Conservation (phyloP, 2,888 invertebrate species). For the Lithophane leautieri region DNA sequence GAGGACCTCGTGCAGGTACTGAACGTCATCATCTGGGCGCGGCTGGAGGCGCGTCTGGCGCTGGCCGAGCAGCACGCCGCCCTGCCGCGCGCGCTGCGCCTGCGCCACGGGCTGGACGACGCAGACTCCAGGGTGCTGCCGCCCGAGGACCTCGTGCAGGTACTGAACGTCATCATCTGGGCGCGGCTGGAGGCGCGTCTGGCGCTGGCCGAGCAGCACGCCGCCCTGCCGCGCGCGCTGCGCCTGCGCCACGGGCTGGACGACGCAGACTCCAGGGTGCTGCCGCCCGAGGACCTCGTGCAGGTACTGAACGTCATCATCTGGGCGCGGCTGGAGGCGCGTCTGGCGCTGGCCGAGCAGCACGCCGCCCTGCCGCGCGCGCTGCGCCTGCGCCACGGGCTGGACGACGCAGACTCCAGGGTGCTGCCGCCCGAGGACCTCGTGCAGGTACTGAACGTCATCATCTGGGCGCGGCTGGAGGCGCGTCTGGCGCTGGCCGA, state of each 20-base stretch:
- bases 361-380: slow-evolving; percentile 94
- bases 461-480: slow-evolving; percentile 45
- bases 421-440: slow-evolving; percentile 94
- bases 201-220: slow-evolving; percentile 92
- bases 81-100: slow-evolving; percentile 93
- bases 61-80: slow-evolving; percentile 93
- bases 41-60: slow-evolving; percentile 72
- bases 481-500: slow-evolving; percentile 84
- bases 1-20: slow-evolving; percentile 94
- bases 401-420: slow-evolving; percentile 91
- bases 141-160: slow-evolving; percentile 95
- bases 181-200: slow-evolving; percentile 68
- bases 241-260: slow-evolving; percentile 93
- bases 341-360: slow-evolving; percentile 89
- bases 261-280: slow-evolving; percentile 91
- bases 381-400: slow-evolving; percentile 93
- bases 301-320: slow-evolving; percentile 87
- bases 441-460: slow-evolving; percentile 91
- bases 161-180: slow-evolving; percentile 69
- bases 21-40: accelerated
- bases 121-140: slow-evolving; percentile 92
- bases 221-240: slow-evolving; percentile 93
- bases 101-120: slow-evolving; percentile 92
- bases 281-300: slow-evolving; percentile 94
- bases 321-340: slow-evolving; percentile 60